Conservation (phyloP, 2,797 vertebrate species). For the Sylvilagus floridanus region DNA sequence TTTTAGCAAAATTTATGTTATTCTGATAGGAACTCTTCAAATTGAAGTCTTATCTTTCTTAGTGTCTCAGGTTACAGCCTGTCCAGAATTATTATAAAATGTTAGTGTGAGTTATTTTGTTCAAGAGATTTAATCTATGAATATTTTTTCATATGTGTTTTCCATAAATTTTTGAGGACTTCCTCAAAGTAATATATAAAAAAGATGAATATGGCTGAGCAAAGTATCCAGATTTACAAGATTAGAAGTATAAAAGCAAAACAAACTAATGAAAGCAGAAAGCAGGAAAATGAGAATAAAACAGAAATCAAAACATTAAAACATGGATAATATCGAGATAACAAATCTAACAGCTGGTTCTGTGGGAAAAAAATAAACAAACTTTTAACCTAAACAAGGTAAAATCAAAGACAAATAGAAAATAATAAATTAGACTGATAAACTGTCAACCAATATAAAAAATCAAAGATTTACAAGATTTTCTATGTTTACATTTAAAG, state of each 20-base stretch:
- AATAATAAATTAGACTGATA: not conserved
- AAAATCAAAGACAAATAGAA: not conserved
- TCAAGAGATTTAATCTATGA: no score
- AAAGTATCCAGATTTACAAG: not conserved
- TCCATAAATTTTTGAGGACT: no score
- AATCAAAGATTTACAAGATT: not conserved
- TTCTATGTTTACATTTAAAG: not conserved
- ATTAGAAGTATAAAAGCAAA: not conserved
- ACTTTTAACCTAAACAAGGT: not conserved
- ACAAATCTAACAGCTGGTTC: not conserved
- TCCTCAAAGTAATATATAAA: not conserved
- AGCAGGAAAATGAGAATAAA: not conserved
- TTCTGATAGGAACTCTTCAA: no score
- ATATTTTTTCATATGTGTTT: no score
- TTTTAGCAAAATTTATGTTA: no score
- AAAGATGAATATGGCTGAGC: not conserved
- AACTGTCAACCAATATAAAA: not conserved
- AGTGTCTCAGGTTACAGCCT: no score
- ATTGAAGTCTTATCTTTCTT: no score
- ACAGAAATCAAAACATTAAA: slow-evolving; percentile 6
- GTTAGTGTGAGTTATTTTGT: no score
- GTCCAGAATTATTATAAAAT: no score
- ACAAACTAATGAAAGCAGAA: slow-evolving; percentile 24
- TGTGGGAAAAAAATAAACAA: not conserved
- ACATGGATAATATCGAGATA: not conserved